These are phyloP conservation scores for Panthera tigris DNA, from an alignment of 2,113 vertebrate genomes.

Conservation along the genomic window DNA sequence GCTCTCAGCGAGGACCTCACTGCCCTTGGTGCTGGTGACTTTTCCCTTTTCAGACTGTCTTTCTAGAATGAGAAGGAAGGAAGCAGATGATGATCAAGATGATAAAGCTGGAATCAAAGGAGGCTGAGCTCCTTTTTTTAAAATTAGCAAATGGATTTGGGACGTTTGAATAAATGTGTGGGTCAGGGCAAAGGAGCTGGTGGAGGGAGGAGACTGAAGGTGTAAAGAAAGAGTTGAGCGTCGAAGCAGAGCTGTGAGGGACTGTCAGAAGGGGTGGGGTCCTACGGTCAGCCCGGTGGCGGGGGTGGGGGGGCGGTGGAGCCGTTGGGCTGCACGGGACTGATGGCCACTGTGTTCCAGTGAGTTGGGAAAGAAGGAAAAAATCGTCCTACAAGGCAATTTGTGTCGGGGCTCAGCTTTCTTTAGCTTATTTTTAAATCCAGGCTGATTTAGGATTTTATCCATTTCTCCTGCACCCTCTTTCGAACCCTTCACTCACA, in stretches of 20 bases:
- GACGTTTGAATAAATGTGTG: background rate
- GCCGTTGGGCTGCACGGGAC: accelerated
- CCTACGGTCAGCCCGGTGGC: accelerated
- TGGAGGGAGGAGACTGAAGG: background rate
- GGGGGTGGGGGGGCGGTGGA: accelerated
- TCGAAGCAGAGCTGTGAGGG: background rate
- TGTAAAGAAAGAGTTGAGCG: background rate
- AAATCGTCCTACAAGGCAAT: background rate
- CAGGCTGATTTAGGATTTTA: background rate
- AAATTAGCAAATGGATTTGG: background rate
- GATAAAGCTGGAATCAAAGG: background rate
- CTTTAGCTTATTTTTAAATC: background rate
- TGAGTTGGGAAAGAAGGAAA: background rate
- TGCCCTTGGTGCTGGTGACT: accelerated
- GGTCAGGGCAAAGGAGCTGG: background rate
- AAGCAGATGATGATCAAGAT: background rate
- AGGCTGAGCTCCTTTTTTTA: background rate
- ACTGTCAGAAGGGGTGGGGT: accelerated
- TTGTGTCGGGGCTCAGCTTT: background rate
- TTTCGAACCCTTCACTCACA: background rate
- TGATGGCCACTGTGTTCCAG: accelerated
- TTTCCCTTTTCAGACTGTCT: background rate
- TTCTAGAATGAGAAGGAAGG: background rate
- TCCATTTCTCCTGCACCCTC: background rate
- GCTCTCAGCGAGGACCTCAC: too few relatives aligned